A percentile compares a stretch with the other conserved stretches of the same genome.
Evolutionary conservation across 2,797 vertebrate genomes (phyloP).

Genomic region (Onychomys arenicola): DNA sequence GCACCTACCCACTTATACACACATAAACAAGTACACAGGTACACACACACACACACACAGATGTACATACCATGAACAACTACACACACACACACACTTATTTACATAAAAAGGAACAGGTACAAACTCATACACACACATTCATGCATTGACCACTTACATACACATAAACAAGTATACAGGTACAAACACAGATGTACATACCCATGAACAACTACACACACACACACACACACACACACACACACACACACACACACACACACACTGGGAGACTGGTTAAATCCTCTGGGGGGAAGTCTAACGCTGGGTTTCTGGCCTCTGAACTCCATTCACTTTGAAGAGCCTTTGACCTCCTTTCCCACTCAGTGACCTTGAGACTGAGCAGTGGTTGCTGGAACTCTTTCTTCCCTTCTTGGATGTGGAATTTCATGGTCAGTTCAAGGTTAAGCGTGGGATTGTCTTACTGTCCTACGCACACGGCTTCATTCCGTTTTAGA

Average conservation of each 20-base stretch:
- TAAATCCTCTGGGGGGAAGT: background rate
- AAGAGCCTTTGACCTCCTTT: background rate
- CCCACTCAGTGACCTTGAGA: background rate
- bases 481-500: background rate
- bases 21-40: no score
- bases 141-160: background rate
- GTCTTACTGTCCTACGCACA: background rate
- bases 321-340: background rate
- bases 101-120: background rate
- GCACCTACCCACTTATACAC: background rate
- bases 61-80: no score
- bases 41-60: background rate
- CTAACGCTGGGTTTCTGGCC: background rate
- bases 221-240: background rate
- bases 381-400: background rate
- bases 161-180: background rate
- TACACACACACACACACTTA: background rate
- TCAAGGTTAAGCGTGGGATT: constrained; percentile 31
- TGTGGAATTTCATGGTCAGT: background rate
- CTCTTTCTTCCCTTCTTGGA: background rate
- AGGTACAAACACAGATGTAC: background rate
- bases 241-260: background rate
- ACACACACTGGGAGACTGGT: background rate
- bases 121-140: background rate
- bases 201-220: background rate